Evolutionary conservation across 2,888 invertebrate species (phyloP).

Genomic region (Mesorhabditis spiculigera): DNA sequence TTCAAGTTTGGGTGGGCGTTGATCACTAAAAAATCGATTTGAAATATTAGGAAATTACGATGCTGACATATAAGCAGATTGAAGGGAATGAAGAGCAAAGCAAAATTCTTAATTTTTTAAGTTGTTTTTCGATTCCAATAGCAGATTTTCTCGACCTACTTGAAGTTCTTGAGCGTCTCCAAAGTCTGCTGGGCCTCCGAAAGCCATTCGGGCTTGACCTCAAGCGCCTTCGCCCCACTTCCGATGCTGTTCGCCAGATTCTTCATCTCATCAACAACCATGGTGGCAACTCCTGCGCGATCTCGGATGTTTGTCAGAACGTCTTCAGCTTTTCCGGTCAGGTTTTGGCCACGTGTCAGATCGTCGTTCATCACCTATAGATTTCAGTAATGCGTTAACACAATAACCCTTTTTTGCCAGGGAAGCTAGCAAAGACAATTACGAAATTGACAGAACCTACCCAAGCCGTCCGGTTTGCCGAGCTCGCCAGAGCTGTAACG

Average conservation of each 20-base stretch:
- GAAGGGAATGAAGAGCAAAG: no score
- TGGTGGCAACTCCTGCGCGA: slow-evolving; percentile 8
- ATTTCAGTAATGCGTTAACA: not conserved
- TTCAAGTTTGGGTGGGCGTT: slow-evolving; percentile 2
- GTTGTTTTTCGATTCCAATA: not conserved
- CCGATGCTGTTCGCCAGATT: slow-evolving; percentile 26
- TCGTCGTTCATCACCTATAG: slow-evolving; percentile 10
- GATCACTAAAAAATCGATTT: not conserved
- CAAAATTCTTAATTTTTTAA: not conserved
- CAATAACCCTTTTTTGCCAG: not conserved
- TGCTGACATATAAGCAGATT: no score
- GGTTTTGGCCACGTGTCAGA: slow-evolving; percentile 22
- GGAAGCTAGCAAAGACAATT: not conserved
- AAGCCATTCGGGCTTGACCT: slow-evolving; percentile 26
- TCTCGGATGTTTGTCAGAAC: slow-evolving; percentile 33
- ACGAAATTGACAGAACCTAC: not conserved
- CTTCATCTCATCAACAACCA: not conserved
- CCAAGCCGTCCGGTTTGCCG: slow-evolving; percentile 20
- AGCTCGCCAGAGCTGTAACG: slow-evolving; percentile 11
- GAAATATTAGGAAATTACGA: no score
- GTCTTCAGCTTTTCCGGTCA: slow-evolving; percentile 35
- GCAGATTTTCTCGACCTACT: not conserved
- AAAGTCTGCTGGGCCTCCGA: slow-evolving; percentile 19
- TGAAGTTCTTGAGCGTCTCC: slow-evolving; percentile 24
- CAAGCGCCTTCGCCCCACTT: slow-evolving; percentile 28